Evolutionary conservation across 2,113 vertebrate species (phyloP).

Genomic region (Corythaixoides concolor): DNA sequence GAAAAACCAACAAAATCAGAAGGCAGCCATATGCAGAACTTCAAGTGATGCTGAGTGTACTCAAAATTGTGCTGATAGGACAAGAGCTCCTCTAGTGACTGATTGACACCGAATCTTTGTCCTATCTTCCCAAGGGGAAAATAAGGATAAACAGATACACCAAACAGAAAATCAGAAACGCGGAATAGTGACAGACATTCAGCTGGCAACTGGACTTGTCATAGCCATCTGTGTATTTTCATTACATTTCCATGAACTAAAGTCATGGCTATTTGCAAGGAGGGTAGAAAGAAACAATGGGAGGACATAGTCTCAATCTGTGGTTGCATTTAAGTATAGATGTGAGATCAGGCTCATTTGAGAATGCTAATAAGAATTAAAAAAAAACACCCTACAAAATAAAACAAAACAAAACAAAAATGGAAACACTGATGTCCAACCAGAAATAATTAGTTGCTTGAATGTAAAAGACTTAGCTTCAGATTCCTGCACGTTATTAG

Average conservation of each 20-base stretch:
- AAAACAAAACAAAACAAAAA: accelerated
- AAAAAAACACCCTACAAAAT: background rate
- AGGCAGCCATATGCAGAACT: background rate
- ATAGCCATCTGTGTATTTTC: background rate
- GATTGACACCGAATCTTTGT: background rate
- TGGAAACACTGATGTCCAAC: background rate
- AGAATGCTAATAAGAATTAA: background rate
- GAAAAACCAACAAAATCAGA: background rate
- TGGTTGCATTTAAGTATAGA: background rate
- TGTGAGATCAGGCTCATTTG: background rate
- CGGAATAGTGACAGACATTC: background rate
- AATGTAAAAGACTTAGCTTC: background rate
- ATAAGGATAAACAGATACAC: background rate
- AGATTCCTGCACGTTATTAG: background rate
- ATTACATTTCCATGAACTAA: background rate
- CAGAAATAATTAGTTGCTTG: background rate
- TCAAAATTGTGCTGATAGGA: background rate
- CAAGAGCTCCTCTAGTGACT: background rate
- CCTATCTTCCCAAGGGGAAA: background rate
- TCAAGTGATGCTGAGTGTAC: background rate
- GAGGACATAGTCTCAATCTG: background rate
- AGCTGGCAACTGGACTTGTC: background rate
- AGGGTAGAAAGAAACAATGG: background rate
- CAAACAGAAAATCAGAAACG: background rate
- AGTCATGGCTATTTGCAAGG: background rate